Evolutionary conservation across 2,113 vertebrate species (phyloP), one percentile per base, ranked within the genome.

Genomic region (Thymallus thymallus): DNA sequence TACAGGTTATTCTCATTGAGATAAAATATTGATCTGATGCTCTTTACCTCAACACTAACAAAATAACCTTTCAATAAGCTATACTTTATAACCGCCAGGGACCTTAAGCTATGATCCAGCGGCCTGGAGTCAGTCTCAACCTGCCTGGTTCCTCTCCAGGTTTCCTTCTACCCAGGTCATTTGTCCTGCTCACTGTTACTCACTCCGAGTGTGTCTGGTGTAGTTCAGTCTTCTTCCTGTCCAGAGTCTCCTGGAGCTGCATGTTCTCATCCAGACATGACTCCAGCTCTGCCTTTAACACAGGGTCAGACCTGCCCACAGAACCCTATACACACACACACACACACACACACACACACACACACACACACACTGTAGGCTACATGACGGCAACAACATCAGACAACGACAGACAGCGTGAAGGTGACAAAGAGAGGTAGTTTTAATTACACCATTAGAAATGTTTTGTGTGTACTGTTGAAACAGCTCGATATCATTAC

Each of bases 121-220:
- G 2, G 35, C 35, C 35, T 41, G 35, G 9, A 41, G 9, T 41
- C 35, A 41, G 9, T 41, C 9, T 41, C 35, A 41, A 41, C 35
- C 35, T 41, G 35, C 35, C 48, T 51, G 48, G 48, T 51, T 51
- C 16, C 4, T 5, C 48, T 18, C 48, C 18, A 18, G 14, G 48
- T 18, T 51, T 51, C 48, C 74, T 62, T 20, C 24, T 10, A 58
- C 20, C 10, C 4, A 60, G 24, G 69, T 68, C 1, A 7, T 45
- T 12, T 46, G n/a, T 48, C 90, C 88, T 84, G 95, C 9, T 94
- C 94, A 14, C 86, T 86, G 61, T 63, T 76, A 56, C 94, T 94
- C 88, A 98, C 97, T 97, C 96, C 23, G 91, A 91, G 26, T 90
- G 76, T 9, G 91, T 92, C 62, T 93, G 91, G 83, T 94, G 94